These are phyloP conservation scores for Drosophila limbata DNA, from an alignment of 2,888 invertebrate genomes.

Conservation along the genomic window DNA sequence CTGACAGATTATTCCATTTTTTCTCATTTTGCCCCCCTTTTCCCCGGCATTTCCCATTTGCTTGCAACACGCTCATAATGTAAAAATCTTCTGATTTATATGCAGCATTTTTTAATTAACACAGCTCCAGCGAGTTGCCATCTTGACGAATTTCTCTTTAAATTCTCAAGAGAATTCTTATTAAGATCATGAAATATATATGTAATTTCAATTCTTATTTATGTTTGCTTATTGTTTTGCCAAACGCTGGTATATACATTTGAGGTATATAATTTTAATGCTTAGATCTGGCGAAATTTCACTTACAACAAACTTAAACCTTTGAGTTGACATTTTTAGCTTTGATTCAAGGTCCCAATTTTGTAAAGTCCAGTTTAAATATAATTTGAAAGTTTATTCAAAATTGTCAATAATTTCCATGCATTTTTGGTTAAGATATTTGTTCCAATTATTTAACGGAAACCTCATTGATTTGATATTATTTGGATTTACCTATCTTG, in stretches of 20 bases:
- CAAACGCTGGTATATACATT: not conserved
- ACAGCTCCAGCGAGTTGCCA: slow-evolving; percentile 3
- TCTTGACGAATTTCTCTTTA: slow-evolving; percentile 29
- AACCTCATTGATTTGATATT: too few species aligned
- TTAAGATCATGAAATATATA: not conserved
- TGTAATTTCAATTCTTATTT: not conserved
- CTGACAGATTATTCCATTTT: slow-evolving; percentile 71
- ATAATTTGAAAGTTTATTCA: too few species aligned
- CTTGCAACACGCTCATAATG: slow-evolving; percentile 28
- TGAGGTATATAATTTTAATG: not conserved
- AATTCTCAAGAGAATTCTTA: not conserved
- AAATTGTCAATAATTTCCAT: too few species aligned
- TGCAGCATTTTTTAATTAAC: slow-evolving; percentile 49
- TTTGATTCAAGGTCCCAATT: too few species aligned
- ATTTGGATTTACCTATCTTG: too few species aligned
- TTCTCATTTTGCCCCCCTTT: not conserved
- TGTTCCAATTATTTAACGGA: too few species aligned
- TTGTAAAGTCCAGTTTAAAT: too few species aligned
- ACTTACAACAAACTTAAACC: too few species aligned
- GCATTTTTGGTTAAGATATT: too few species aligned
- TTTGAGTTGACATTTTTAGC: not conserved
- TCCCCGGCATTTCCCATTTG: slow-evolving; percentile 11
- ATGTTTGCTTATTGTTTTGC: not conserved
- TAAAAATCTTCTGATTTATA: slow-evolving; percentile 26
- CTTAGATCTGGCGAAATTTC: not conserved